Conservation (phyloP, 2,888 invertebrate genomes). For the Fabriciana adippe region DNA sequence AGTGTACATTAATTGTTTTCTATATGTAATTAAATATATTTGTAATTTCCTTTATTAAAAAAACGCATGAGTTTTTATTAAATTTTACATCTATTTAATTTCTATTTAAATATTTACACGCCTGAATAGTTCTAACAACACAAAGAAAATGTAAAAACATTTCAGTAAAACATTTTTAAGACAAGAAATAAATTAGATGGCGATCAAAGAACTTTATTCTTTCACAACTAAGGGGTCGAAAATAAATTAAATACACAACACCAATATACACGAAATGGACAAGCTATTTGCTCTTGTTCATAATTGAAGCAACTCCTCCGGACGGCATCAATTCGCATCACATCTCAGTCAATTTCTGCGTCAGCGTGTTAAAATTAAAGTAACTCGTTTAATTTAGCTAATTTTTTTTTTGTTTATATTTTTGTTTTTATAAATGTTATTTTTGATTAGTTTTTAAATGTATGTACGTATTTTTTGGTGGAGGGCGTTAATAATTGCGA, state of each 20-base stretch:
- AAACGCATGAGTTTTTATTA: background rate
- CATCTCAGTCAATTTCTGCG: conserved; percentile 28
- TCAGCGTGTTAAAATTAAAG: conserved; percentile 13
- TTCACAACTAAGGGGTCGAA: conserved; percentile 19
- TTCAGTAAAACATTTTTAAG: background rate
- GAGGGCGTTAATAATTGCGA: too few species aligned
- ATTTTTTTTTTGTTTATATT: too few species aligned
- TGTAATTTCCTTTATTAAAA: too few species aligned
- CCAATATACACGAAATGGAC: conserved; percentile 29
- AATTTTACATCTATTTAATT: background rate
- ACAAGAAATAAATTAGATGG: background rate
- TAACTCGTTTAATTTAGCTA: too few species aligned
- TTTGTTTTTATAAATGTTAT: too few species aligned
- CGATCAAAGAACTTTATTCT: conserved; percentile 39
- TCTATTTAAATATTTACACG: conserved; percentile 5
- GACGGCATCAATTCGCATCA: conserved; percentile 25
- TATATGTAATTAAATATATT: too few species aligned
- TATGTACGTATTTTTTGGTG: too few species aligned
- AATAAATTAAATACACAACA: conserved; percentile 43
- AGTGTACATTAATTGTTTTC: too few species aligned
- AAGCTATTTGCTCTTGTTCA: conserved; percentile 39
- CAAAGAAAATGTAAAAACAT: background rate
- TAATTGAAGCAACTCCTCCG: conserved; percentile 34
- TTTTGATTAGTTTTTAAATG: too few species aligned
- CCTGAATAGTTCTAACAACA: background rate